Base-by-base conservation (phyloP, 2,888 invertebrate species). In the Acleris literana region DNA sequence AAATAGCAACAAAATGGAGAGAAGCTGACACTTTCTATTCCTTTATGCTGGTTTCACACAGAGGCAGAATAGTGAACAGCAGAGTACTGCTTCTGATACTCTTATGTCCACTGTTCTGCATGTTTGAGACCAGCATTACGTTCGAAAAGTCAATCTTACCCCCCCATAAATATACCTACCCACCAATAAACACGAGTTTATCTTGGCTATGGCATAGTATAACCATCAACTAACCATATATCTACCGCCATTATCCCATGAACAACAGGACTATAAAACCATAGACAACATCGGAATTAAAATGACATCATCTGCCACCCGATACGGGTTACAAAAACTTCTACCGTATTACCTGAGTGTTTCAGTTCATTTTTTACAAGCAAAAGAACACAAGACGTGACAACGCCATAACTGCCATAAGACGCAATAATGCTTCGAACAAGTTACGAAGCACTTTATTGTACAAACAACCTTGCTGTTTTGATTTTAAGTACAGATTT, bases 211-310 rank as follows among this genome's bases (percentile, higher is more conserved):
- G 13, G 33, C 33, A 51, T 13, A n/a, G 13, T 52, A 20, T 22
- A 39, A 20, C n/a, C 20, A 39, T 18, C 43, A 43, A 17, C 54
- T 52, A 22, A 39, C 29, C 56, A 43, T 52, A 52, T 33, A 5
- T 39, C 13, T n/a, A 51, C 44, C 20, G 18, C 59, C 59, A 55
- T 60, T 20, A 55, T 52, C 48, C 53, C 55, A 43, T 44, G 59
- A 58, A 64, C 53, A 59, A 53, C 59, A 63, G 22, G 49, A 25
- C 43, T 25, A 44, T 55, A 61, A 59, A 53, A 70, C 71, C 71
- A 64, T 70, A 69, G 77, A 72, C 76, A 67, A 48, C 64, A 72
- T 68, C 71, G 68, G 74, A 72, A 75, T 78, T 75, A 75, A 74
- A 75, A 77, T 78, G 76, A 78, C 79, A 74, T 77, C 78, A 68